These are phyloP conservation scores for Cataglyphis cursor DNA, from an alignment of 2,888 invertebrate species.

Conservation along the genomic window DNA sequence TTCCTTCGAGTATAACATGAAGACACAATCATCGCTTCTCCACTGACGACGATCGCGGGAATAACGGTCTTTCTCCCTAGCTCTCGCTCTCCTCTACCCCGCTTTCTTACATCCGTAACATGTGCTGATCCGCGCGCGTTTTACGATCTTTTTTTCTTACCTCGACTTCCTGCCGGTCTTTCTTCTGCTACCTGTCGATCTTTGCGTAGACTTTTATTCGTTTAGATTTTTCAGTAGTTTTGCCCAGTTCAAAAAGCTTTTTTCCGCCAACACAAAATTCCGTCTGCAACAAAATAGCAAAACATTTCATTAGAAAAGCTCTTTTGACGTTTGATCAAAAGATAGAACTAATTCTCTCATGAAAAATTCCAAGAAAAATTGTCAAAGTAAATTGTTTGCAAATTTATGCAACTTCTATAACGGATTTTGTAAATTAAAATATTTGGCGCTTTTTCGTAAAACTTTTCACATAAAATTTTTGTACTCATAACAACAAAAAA, in stretches of 20 bases:
- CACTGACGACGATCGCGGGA: slow-evolving; percentile 33
- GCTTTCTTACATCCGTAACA: slow-evolving; percentile 33
- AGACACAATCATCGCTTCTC: slow-evolving; percentile 43
- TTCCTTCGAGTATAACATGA: slow-evolving; percentile 56
- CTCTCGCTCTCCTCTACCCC: neutral
- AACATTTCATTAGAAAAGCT: slow-evolving; percentile 64
- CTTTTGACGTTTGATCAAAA: slow-evolving; percentile 58
- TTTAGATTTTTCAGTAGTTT: slow-evolving; percentile 53
- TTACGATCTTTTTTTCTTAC: slow-evolving; percentile 24
- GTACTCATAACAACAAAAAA: neutral
- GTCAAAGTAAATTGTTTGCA: slow-evolving; percentile 7
- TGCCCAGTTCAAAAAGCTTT: slow-evolving; percentile 43
- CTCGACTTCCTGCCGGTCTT: slow-evolving; percentile 9
- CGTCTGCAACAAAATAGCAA: slow-evolving; percentile 72
- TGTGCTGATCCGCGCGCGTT: slow-evolving; percentile 47
- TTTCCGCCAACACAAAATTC: slow-evolving; percentile 21
- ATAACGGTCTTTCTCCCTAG: slow-evolving; percentile 23
- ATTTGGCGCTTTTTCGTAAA: slow-evolving; percentile 10
- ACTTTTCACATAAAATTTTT: slow-evolving; percentile 1
- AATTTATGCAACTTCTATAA: neutral
- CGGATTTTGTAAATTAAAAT: slow-evolving; percentile 27
- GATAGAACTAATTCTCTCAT: slow-evolving; percentile 49
- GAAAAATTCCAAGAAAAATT: slow-evolving; percentile 24
- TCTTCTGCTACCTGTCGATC: slow-evolving; percentile 10
- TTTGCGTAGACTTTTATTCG: slow-evolving; percentile 42